These are phyloP conservation scores for Amniataba percoides DNA, from an alignment of 2,797 vertebrate species.

Conservation along the genomic window DNA sequence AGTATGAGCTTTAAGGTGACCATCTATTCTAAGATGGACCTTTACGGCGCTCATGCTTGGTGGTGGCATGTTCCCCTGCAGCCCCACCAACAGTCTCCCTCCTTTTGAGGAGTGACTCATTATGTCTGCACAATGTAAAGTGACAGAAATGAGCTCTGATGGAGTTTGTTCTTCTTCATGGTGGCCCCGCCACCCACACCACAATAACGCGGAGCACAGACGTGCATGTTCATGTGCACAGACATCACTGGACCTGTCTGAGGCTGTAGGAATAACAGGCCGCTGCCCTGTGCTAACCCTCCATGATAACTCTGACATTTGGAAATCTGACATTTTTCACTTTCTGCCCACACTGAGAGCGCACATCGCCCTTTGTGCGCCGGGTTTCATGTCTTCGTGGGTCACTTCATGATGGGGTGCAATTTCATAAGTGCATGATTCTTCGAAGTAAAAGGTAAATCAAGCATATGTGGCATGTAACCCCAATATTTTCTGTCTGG, in stretches of 20 bases:
- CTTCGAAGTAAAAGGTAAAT: conserved; percentile 10
- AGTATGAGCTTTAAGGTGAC: background rate
- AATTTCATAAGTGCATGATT: conserved; percentile 15
- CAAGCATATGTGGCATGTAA: background rate
- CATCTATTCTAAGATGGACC: background rate
- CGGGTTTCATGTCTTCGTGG: conserved; percentile 3
- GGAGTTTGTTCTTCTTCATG: background rate
- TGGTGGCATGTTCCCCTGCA: background rate
- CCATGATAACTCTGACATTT: conserved; percentile 61
- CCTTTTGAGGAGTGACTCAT: conserved; percentile 20
- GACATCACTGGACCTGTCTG: conserved; percentile 46
- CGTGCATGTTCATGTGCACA: conserved; percentile 32
- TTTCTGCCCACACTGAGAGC: conserved; percentile 17
- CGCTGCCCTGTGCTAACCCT: conserved; percentile 25
- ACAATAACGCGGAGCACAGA: conserved; percentile 32
- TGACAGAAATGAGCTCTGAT: conserved; percentile 23
- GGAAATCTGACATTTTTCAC: conserved; percentile 55
- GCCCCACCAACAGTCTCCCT: background rate
- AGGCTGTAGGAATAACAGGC: conserved; percentile 29
- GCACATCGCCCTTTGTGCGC: conserved; percentile 9
- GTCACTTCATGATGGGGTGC: background rate
- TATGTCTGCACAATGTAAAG: conserved; percentile 10
- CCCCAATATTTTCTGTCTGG: conserved; percentile 5
- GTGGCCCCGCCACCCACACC: conserved; percentile 7
- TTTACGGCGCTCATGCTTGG: background rate